Evolutionary conservation across 2,888 invertebrate genomes (phyloP).

Genomic region (Chouioia cunea): DNA sequence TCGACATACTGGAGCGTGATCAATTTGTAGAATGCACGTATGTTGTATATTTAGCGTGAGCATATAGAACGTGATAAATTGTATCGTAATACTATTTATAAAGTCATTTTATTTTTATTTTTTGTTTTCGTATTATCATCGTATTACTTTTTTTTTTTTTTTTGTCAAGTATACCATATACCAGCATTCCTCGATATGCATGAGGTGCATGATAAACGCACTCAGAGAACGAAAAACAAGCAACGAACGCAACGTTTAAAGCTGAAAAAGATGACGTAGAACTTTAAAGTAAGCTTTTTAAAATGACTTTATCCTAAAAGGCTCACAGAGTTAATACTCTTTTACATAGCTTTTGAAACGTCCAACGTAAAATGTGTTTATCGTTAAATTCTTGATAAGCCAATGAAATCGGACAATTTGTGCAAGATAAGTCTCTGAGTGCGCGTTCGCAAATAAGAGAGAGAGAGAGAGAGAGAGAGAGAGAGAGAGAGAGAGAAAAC

Average conservation of each 20-base stretch:
- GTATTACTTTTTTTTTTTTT: constrained; percentile 30
- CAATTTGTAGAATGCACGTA: constrained; percentile 12
- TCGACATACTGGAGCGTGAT: too few species aligned
- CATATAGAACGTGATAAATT: constrained; percentile 34
- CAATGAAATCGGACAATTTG: too few species aligned
- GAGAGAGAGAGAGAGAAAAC: too few species aligned
- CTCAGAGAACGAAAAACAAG: constrained; percentile 37
- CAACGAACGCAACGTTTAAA: too few species aligned
- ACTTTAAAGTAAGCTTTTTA: too few species aligned
- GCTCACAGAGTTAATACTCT: too few species aligned
- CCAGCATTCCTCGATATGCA: constrained; percentile 48
- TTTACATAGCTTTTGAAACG: too few species aligned
- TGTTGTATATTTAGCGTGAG: constrained; percentile 42
- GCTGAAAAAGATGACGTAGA: too few species aligned
- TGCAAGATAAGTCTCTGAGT: constrained; percentile 32
- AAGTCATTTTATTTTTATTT: constrained; percentile 18
- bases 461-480: too few species aligned
- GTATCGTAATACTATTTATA: constrained; percentile 1
- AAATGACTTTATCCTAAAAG: too few species aligned
- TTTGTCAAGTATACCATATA: constrained; percentile 10
- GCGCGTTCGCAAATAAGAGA: constrained; percentile 1
- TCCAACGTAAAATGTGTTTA: too few species aligned
- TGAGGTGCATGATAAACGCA: constrained; percentile 51
- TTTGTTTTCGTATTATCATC: constrained; percentile 34
- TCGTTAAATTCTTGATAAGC: too few species aligned